Conservation (phyloP, 2,113 vertebrate genomes). For the Anoplopoma fimbria region DNA sequence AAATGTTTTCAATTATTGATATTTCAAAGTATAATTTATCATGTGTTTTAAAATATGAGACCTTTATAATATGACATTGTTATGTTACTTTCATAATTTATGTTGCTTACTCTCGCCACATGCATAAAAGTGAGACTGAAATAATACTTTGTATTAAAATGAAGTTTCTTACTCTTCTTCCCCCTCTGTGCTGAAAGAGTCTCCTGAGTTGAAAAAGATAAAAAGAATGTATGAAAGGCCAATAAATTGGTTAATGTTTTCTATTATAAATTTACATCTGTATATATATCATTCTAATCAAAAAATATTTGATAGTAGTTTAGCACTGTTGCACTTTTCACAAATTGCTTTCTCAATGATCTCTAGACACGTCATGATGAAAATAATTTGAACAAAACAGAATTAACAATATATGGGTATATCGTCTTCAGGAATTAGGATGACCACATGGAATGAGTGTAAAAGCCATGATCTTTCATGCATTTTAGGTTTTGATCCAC, state of each 20-base stretch:
- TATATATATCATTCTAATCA: neutral
- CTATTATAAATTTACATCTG: too few relatives aligned
- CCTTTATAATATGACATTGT: too few relatives aligned
- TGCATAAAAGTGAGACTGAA: neutral
- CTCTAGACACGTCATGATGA: neutral
- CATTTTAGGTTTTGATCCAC: neutral
- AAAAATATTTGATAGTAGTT: neutral
- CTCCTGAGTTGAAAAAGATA: constrained; percentile 1
- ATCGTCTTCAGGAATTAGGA: neutral
- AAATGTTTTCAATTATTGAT: neutral
- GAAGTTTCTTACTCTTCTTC: constrained; percentile 11
- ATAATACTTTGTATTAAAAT: neutral
- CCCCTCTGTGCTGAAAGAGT: constrained; percentile 8
- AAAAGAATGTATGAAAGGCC: neutral
- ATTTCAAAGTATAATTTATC: neutral
- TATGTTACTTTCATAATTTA: too few relatives aligned
- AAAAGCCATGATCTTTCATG: neutral
- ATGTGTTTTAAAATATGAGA: neutral
- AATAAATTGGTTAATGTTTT: neutral
- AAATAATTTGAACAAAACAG: neutral
- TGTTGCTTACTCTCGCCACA: neutral
- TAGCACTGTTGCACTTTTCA: neutral
- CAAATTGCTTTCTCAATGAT: neutral
- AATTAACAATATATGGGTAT: neutral
- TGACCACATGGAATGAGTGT: neutral